Percentiles rank a stretch among this genome's conserved stretches.
These are phyloP conservation scores for Archivesica marissinica DNA, from an alignment of 1,140 invertebrate genomes.

Conservation along the genomic window DNA sequence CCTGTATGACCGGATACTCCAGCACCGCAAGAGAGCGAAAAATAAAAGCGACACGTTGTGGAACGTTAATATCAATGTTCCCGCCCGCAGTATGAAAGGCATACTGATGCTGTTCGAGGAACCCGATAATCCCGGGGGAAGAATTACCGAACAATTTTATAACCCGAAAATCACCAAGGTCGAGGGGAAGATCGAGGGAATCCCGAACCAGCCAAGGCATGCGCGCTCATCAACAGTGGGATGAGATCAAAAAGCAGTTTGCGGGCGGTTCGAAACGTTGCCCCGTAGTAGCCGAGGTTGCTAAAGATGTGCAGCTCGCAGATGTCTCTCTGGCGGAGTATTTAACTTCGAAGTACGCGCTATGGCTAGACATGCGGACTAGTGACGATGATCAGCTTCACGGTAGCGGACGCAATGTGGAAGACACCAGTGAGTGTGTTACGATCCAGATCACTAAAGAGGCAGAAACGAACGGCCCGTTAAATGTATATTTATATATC, in stretches of 20 bases:
- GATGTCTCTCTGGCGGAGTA: neutral
- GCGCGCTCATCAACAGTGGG: constrained; percentile 37
- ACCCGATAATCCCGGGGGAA: too few species aligned
- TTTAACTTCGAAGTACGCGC: constrained; percentile 41
- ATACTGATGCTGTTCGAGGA: constrained; percentile 64
- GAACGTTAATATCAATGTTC: constrained; percentile 66
- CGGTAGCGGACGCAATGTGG: constrained; percentile 26
- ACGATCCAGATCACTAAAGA: neutral
- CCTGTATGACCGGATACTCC: too few species aligned
- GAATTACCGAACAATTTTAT: constrained; percentile 34
- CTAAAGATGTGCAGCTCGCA: neutral
- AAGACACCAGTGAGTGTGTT: neutral
- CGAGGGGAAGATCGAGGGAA: constrained; percentile 52
- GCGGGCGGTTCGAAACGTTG: neutral
- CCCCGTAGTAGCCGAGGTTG: neutral
- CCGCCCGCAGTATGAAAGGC: constrained; percentile 58
- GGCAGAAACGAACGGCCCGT: neutral
- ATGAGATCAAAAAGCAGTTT: constrained; percentile 3
- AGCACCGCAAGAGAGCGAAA: too few species aligned
- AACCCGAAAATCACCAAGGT: constrained; percentile 54
- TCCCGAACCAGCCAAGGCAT: constrained; percentile 59
- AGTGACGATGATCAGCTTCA: constrained; percentile 54
- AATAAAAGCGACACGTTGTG: too few species aligned
- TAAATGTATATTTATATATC: neutral
- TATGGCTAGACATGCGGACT: constrained; percentile 57